A percentile compares a stretch with the other conserved stretches of the same genome.
phyloP scores from a whole-genome alignment of 2,113 vertebrate genomes.

The Oryzias celebensis region DNA sequence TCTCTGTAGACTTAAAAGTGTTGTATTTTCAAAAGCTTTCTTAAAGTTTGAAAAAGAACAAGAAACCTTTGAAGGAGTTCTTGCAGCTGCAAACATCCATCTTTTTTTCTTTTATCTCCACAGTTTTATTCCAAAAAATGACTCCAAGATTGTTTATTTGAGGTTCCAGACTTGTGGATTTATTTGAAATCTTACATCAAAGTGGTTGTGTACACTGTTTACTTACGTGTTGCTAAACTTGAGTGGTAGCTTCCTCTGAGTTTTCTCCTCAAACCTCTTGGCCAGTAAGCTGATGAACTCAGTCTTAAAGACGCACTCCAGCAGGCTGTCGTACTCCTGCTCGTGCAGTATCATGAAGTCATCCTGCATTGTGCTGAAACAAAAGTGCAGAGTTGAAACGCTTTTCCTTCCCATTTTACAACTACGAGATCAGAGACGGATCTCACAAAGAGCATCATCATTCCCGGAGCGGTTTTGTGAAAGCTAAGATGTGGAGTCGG shows the following conservation, averaged over 20 bases:
- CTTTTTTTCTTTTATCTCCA: too few species aligned
- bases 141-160: too few species aligned
- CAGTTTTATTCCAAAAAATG: too few species aligned
- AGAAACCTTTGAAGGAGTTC: too few species aligned
- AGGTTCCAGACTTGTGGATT: too few species aligned
- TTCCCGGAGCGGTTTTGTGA: not conserved
- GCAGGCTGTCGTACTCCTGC: constrained; percentile 95
- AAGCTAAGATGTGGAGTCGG: constrained; percentile 23
- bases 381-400: not conserved
- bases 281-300: constrained; percentile 94
- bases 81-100: too few species aligned
- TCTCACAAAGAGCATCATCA: not conserved
- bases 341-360: constrained; percentile 93
- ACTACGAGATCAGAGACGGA: not conserved
- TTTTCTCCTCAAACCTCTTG: constrained; percentile 91
- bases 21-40: too few species aligned
- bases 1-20: too few species aligned
- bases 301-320: constrained; percentile 94
- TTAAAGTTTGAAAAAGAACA: too few species aligned
- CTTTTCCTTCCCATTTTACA: not conserved
- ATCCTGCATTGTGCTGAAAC: constrained; percentile 88
- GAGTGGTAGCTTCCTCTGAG: constrained; percentile 91
- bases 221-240: constrained; percentile 95
- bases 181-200: too few species aligned
- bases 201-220: not conserved